These are phyloP conservation scores for Vanessa cardui DNA, from an alignment of 2,888 invertebrate species.

Conservation along the genomic window DNA sequence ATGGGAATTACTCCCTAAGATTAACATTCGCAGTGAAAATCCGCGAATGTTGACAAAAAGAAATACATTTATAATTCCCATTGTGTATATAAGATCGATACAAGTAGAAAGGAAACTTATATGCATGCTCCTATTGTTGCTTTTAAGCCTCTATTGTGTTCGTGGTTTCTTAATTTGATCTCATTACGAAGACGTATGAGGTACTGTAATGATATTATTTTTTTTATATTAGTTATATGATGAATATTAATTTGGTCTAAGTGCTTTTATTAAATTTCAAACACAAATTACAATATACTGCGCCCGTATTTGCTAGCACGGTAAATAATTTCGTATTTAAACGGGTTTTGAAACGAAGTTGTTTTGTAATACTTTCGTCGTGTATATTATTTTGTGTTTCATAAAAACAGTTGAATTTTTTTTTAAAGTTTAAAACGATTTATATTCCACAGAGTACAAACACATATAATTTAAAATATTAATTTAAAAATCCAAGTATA, in stretches of 20 bases:
- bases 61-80: neutral
- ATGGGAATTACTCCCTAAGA: neutral
- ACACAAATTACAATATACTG: neutral
- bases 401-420: too few relatives aligned
- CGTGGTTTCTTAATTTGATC: slow-evolving; percentile 25
- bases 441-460: too few relatives aligned
- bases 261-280: slow-evolving; percentile 3
- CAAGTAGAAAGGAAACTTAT: slow-evolving; percentile 13
- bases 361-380: neutral
- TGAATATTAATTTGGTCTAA: neutral
- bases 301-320: neutral
- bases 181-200: slow-evolving; percentile 16
- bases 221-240: neutral
- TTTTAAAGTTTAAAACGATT: too few relatives aligned
- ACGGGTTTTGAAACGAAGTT: neutral
- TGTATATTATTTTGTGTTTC: neutral
- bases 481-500: too few relatives aligned
- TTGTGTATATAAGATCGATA: neutral
- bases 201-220: neutral
- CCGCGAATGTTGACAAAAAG: neutral
- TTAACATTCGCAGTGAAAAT: neutral
- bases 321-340: slow-evolving; percentile 2
- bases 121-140: slow-evolving; percentile 15
- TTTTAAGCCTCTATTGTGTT: slow-evolving; percentile 22
- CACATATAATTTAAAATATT: too few relatives aligned